These are phyloP conservation scores for roundworm (Caenorhabditis elegans) DNA, from an alignment of 1,140 invertebrate genomes.

Conservation along the genomic window DNA sequence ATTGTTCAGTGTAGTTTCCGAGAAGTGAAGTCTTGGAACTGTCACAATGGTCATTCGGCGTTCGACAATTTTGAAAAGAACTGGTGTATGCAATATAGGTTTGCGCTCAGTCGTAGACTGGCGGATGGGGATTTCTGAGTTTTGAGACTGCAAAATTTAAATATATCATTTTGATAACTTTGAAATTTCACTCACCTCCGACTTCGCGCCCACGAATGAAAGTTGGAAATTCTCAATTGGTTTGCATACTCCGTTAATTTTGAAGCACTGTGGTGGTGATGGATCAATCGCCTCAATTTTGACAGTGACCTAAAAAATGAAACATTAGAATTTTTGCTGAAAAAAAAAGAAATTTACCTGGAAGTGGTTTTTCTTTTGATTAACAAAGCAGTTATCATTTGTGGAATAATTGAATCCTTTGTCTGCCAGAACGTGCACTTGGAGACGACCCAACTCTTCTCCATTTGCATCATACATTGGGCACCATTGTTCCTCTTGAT, in stretches of 20 bases:
- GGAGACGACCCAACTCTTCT: constrained; percentile 44
- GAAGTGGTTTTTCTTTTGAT: constrained; percentile 85
- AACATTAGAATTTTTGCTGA: not conserved
- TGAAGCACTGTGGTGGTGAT: constrained; percentile 51
- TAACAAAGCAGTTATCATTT: constrained; percentile 90
- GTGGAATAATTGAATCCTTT: constrained; percentile 65
- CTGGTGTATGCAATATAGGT: constrained; percentile 94
- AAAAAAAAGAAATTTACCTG: constrained; percentile 30
- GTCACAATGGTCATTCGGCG: constrained; percentile 74
- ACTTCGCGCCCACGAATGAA: constrained; percentile 94
- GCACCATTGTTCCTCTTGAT: constrained; percentile 52
- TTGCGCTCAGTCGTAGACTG: constrained; percentile 96
- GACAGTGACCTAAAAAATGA: constrained; percentile 80
- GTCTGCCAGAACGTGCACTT: constrained; percentile 62
- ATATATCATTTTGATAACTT: not conserved
- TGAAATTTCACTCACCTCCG: constrained; percentile 81
- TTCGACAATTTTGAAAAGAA: constrained; percentile 67
- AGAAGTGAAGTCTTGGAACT: constrained; percentile 92
- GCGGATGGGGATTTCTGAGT: constrained; percentile 89
- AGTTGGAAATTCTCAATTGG: constrained; percentile 84
- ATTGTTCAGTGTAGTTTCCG: constrained; percentile 96
- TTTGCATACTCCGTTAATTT: constrained; percentile 55
- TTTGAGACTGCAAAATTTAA: constrained; percentile 59
- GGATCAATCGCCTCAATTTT: constrained; percentile 53
- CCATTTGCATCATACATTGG: constrained; percentile 53